Evolutionary conservation across 2,888 invertebrate species (phyloP).

Genomic region (Macroteleia sp.): DNA sequence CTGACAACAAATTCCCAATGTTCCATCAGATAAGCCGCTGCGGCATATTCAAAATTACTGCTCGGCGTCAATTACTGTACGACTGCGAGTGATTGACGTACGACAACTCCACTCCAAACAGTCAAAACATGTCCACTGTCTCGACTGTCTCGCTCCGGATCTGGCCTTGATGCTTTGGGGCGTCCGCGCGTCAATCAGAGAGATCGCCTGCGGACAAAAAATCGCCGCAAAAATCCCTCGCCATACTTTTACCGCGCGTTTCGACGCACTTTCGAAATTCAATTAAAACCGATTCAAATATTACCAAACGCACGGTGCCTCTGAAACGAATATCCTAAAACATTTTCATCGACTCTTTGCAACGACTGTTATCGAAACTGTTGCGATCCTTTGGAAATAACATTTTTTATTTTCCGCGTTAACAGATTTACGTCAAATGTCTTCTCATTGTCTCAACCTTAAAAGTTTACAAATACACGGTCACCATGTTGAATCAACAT

Average conservation of each 20-base stretch:
- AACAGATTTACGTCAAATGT: too few relatives aligned
- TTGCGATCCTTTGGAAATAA: too few relatives aligned
- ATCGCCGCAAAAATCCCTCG: constrained; percentile 16
- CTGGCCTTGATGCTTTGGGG: constrained; percentile 74
- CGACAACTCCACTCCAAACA: constrained; percentile 79
- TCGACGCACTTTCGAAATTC: constrained; percentile 11
- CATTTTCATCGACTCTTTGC: too few relatives aligned
- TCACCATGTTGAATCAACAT: too few relatives aligned
- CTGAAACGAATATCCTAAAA: too few relatives aligned
- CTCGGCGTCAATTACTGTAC: constrained; percentile 72
- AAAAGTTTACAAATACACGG: too few relatives aligned
- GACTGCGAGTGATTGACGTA: constrained; percentile 78
- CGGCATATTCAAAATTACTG: constrained; percentile 74
- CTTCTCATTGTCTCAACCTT: too few relatives aligned
- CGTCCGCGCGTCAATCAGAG: constrained; percentile 54
- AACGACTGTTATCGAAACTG: too few relatives aligned
- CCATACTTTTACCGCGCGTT: background rate
- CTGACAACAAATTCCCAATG: constrained; percentile 38
- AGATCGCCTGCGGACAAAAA: constrained; percentile 40
- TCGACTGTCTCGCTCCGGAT: constrained; percentile 64
- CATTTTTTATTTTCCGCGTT: too few relatives aligned
- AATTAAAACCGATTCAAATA: constrained; percentile 17
- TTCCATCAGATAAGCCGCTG: constrained; percentile 44
- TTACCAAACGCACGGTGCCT: too few relatives aligned
- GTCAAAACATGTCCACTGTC: constrained; percentile 75